A percentile compares a stretch with the other conserved stretches of the same genome.
Evolutionary conservation across 2,797 vertebrate genomes (phyloP).

Genomic region (Gallinago stenura): DNA sequence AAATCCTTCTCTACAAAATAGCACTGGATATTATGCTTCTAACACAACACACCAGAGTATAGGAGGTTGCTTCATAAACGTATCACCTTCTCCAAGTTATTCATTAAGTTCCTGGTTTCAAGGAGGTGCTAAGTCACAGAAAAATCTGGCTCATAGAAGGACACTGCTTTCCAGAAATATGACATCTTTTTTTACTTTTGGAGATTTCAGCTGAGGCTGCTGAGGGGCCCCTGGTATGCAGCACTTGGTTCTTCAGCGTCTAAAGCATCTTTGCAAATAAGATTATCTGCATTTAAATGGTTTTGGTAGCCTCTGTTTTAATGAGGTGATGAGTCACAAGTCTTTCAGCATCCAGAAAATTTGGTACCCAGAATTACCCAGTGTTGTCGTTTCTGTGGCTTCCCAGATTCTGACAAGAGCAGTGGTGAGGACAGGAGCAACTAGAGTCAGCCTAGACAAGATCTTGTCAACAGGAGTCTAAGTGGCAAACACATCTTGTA

Average conservation of each 20-base stretch:
- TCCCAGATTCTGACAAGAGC: not conserved
- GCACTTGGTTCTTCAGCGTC: not conserved
- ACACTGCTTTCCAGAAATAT: not conserved
- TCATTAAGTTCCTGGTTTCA: not conserved
- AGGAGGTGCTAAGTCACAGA: not conserved
- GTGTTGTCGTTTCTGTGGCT: not conserved
- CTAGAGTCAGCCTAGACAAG: not conserved
- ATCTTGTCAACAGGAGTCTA: not conserved
- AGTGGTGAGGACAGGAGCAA: not conserved
- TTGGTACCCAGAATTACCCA: not conserved
- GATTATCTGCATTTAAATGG: not conserved
- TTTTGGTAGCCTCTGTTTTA: not conserved
- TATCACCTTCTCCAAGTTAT: not conserved
- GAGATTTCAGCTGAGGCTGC: not conserved
- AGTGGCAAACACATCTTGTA: not conserved
- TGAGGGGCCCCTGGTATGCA: not conserved
- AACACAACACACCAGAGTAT: not conserved
- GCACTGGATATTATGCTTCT: not conserved
- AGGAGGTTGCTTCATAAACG: not conserved
- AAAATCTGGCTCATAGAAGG: not conserved
- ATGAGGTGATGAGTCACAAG: not conserved
- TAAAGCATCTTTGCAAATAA: not conserved
- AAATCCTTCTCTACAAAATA: conserved; percentile 19
- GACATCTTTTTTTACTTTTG: not conserved
- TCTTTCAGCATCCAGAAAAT: not conserved